Base-by-base conservation (phyloP, 2,113 vertebrate genomes). In the Delphinus delphis region DNA sequence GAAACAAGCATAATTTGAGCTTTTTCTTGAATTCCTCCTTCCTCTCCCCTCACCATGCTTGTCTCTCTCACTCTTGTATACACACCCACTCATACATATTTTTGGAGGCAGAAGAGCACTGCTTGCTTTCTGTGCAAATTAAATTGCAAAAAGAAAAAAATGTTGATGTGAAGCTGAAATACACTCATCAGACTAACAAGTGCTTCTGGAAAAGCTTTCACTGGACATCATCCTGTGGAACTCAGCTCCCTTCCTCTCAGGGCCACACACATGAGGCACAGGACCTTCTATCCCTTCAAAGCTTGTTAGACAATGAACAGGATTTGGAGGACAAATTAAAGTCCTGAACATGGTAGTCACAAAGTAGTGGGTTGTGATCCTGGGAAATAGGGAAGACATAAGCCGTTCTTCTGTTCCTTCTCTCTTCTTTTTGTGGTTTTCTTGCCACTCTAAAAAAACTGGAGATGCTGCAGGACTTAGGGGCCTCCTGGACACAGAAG, bases 71-170 rank as follows among this genome's bases (percentile, higher is more conserved):
- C 41, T 95, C 92, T 88, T 85, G 18, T 65, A 11, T 63, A 83
- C 67, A 86, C 90, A 95, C 86, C 96, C 92, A 97, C 92, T 92
- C 11, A 0, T 31, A 86, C 74, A 12, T 96, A 97, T 95, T 97
- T 97, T 96, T 95, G 93, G 95, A 97, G 83, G 58, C 93, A 97
- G 86, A 96, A 94, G 74, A 96, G 65, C 65, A 87, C 88, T 73
- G 58, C 95, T 97, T 95, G 93, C 88, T 95, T 97, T 95, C 92
- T 87, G 96, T 82, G 71, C 70, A 97, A 92, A 97, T 95, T 95
- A 86, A 96, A 97, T 96, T 92, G 86, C 58, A 87, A 84, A 96
- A 93, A 81, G 76, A 81, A 71, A 58, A 94, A 81, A 84, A 58
- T 82, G 88, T 89, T 89, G 91, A 86, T 55, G 18, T 80, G 91